Conservation (phyloP, 2,888 invertebrate species). For the Polydrusus pterygomalis region DNA sequence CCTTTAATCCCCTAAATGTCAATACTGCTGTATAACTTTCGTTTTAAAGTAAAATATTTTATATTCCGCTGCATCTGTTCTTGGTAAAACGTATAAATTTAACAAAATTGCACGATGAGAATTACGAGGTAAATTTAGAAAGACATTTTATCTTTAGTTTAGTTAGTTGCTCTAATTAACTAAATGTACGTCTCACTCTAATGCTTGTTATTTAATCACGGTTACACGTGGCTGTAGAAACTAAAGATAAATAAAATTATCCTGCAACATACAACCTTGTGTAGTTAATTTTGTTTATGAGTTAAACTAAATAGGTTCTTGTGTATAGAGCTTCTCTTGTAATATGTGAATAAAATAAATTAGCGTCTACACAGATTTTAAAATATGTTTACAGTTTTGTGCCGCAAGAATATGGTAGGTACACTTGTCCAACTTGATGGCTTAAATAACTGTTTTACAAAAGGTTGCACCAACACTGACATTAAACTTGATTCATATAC, state of each 20-base stretch:
- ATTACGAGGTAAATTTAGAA: not conserved
- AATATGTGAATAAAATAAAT: not conserved
- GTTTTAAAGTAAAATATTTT: no score
- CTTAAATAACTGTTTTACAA: no score
- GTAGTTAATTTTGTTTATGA: not conserved
- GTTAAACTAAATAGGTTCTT: not conserved
- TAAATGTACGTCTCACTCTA: not conserved
- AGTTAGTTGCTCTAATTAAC: not conserved
- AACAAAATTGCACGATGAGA: no score
- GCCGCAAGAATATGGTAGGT: no score
- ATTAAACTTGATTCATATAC: no score
- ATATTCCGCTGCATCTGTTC: no score
- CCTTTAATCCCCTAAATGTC: no score
- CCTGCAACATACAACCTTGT: not conserved
- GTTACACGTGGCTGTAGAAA: not conserved
- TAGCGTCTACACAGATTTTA: not conserved
- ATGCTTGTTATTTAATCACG: not conserved
- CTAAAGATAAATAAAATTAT: not conserved
- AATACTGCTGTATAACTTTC: no score
- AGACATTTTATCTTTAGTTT: not conserved
- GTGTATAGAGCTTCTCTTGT: not conserved
- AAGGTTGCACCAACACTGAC: no score
- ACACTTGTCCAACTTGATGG: no score
- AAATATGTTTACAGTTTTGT: no score
- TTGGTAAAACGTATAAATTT: no score